phyloP scores from a whole-genome alignment of 2,113 vertebrate genomes.

The Aegypius monachus region DNA sequence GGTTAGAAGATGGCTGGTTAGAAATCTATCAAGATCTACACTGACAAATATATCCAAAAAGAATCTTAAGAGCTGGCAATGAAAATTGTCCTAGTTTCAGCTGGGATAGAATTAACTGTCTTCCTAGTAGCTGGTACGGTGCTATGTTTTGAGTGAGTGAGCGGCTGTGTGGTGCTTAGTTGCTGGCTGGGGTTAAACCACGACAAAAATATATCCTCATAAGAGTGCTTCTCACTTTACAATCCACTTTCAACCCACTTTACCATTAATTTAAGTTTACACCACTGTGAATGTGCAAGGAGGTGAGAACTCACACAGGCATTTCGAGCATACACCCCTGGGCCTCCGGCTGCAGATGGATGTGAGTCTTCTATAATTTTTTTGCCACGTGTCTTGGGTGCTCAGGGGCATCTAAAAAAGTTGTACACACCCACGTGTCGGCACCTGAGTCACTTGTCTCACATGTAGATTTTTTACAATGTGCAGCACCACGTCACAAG shows the following conservation, averaged over 20 bases:
- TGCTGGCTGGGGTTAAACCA: too few relatives aligned
- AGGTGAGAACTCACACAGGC: neutral
- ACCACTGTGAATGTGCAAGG: neutral
- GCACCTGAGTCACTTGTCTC: neutral
- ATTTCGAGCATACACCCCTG: neutral
- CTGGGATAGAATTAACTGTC: too few relatives aligned
- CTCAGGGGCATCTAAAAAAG: neutral
- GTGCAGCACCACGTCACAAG: fast-evolving
- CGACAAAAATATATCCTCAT: neutral
- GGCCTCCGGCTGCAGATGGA: neutral
- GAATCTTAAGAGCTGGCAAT: neutral
- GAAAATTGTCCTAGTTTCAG: neutral
- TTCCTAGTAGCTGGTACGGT: too few relatives aligned
- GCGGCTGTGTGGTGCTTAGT: too few relatives aligned
- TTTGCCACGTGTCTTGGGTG: neutral
- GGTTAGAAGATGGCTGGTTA: neutral
- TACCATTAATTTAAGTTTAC: neutral
- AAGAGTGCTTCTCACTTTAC: neutral
- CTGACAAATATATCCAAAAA: neutral
- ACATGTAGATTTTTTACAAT: neutral
- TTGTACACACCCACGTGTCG: neutral
- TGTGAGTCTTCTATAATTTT: neutral
- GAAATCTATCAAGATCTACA: neutral
- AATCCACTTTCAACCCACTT: neutral
- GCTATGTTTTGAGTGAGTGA: too few relatives aligned